Conservation (phyloP, 1,140 invertebrate species). For the Trichonephila clavipes region DNA sequence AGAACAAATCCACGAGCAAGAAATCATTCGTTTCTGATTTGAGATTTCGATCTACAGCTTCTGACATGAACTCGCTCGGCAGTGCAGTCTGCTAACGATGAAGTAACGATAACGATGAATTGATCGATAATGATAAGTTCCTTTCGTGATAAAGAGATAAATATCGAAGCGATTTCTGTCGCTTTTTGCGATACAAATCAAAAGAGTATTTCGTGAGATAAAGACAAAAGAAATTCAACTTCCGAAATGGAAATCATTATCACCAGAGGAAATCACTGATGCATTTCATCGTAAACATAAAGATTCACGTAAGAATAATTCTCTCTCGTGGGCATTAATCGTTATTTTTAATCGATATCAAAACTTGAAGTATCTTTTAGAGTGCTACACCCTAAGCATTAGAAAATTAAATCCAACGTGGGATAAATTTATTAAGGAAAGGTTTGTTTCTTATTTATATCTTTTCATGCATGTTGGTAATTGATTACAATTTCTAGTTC, state of each 20-base stretch:
- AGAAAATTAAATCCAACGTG: neutral
- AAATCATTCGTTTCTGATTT: slow-evolving; percentile 49
- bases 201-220: slow-evolving; percentile 31
- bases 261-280: neutral
- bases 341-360: slow-evolving; percentile 50
- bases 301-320: neutral
- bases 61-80: neutral
- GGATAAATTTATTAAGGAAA: slow-evolving; percentile 18
- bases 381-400: neutral
- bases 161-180: neutral
- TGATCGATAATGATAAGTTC: slow-evolving; percentile 53
- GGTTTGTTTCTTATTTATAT: neutral
- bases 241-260: slow-evolving; percentile 22
- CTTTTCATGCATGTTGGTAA: neutral
- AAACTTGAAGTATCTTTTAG: neutral
- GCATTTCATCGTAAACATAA: neutral
- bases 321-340: slow-evolving; percentile 18
- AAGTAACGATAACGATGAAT: slow-evolving; percentile 60
- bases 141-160: slow-evolving; percentile 59
- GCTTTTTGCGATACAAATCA: neutral
- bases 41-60: neutral
- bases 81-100: slow-evolving; percentile 21
- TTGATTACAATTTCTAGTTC: neutral
- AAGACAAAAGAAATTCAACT: slow-evolving; percentile 23
- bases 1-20: slow-evolving; percentile 21